phyloP scores from a whole-genome alignment of 2,797 vertebrate genomes.

The Myoxocephalus aenaeus region DNA sequence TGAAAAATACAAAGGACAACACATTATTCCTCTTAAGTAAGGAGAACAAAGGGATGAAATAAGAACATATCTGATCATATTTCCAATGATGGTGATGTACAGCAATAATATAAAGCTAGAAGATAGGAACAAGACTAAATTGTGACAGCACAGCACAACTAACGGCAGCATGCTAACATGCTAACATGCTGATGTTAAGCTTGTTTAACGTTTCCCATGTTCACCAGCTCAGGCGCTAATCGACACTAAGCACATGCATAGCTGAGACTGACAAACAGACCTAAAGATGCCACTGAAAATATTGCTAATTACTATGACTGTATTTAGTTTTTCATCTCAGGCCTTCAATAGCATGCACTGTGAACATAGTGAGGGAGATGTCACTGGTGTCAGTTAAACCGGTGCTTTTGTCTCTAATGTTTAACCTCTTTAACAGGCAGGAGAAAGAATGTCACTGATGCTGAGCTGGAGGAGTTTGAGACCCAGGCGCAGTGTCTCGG shows the following conservation, averaged over 20 bases:
- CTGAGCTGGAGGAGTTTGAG: constrained; percentile 58
- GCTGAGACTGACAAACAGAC: background rate
- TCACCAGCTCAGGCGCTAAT: background rate
- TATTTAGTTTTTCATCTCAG: background rate
- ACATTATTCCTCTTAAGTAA: constrained; percentile 26
- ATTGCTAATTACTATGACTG: too few relatives aligned
- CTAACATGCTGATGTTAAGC: background rate
- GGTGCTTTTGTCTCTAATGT: constrained; percentile 3
- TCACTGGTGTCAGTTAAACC: background rate
- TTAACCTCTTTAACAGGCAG: constrained; percentile 42
- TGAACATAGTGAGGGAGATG: background rate
- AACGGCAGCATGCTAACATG: background rate
- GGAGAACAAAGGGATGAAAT: background rate
- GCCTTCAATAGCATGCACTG: background rate
- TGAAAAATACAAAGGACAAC: rapidly evolving
- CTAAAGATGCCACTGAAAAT: background rate
- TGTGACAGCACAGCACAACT: too few relatives aligned
- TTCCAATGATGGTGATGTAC: background rate
- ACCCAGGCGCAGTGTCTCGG: constrained; percentile 27
- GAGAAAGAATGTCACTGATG: constrained; percentile 26
- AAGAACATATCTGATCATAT: background rate
- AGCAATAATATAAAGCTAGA: background rate
- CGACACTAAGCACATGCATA: background rate
- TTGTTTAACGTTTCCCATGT: background rate
- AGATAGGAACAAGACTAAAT: too few relatives aligned